Evolutionary conservation across 30 jellyfish, hydroid and myxozoan species (phyloP), one percentile per base, ranked within the genome.

Genomic region (Turritopsis rubra): DNA sequence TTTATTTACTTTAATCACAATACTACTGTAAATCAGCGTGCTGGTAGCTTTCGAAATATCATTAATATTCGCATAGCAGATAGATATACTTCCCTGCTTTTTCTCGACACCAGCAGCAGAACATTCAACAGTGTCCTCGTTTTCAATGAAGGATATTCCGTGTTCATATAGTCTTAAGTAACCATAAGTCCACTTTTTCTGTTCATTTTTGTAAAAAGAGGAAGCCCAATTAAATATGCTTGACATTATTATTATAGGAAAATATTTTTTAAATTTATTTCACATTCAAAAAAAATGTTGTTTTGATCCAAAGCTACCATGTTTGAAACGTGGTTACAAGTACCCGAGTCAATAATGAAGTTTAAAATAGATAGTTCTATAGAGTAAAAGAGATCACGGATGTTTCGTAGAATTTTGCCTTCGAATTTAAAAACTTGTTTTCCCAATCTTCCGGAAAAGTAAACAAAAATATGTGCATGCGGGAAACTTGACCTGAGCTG

Each of bases 11-110:
- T 87, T 82, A 7, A 80, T n/a, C 16, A 87, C 53, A 8, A 71
- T 73, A 19, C 82, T 29, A 18, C 85, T 88, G 52, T 80, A 70
- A 20, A 29, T 71, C 21, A 87, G 54, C 23, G 75, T 53, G 19
- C 77, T 68, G 28, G 31, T 23, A 19, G 77, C 1, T 68, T 68
- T 68, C 77, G 28, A n/a, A 27, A 68, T 68, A n/a, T 9, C 21
- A 68, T n/a, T 22, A 68, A 68, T 68, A 22, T 68, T 41, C 5
- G 60, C 60, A 41, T 41, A 41, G 60, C 60, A 41, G 13, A 41
- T 41, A 41, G 60, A 41, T 41, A 41, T 41, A 41, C 9, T 41
- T 41, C 60, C n/a, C n/a, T n/a, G n/a, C n/a, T n/a, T 41, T 3
- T 41, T 41, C 13, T 41, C 9, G 60, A 41, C 60, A 41, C 60